Evolutionary conservation across 2,888 invertebrate genomes (phyloP).

Genomic region (Acanthopleura granulata): DNA sequence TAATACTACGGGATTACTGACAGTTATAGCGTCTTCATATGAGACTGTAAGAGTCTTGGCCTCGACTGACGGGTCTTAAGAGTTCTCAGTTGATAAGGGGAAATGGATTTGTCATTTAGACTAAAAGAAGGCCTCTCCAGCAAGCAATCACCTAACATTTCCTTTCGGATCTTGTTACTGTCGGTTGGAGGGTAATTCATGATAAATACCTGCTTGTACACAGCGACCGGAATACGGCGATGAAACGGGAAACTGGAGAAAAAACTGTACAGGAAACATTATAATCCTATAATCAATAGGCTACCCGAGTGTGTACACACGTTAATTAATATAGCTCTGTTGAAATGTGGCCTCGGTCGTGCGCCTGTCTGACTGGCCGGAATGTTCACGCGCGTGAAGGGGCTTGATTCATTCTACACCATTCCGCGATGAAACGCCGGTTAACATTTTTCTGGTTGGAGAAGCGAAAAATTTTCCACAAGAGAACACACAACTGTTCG

Average conservation of each 20-base stretch:
- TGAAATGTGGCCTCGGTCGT: too few relatives aligned
- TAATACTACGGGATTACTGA: background rate
- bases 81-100: background rate
- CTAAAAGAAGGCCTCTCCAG: background rate
- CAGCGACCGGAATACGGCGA: background rate
- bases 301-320: background rate
- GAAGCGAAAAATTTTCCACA: too few relatives aligned
- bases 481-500: too few relatives aligned
- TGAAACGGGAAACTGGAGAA: slow-evolving; percentile 12
- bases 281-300: slow-evolving; percentile 13
- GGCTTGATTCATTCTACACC: too few relatives aligned
- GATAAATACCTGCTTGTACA: slow-evolving; percentile 7
- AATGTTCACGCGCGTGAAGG: too few relatives aligned
- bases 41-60: background rate
- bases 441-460: too few relatives aligned
- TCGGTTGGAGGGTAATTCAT: background rate
- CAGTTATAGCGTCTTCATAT: background rate
- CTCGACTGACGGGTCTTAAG: background rate
- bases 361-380: too few relatives aligned
- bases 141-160: background rate
- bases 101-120: background rate
- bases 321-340: slow-evolving; percentile 8
- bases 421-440: too few relatives aligned
- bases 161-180: slow-evolving; percentile 1
- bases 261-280: background rate